Evolutionary conservation across 2,888 invertebrate species (phyloP).

Genomic region (Cepaea hortensis): DNA sequence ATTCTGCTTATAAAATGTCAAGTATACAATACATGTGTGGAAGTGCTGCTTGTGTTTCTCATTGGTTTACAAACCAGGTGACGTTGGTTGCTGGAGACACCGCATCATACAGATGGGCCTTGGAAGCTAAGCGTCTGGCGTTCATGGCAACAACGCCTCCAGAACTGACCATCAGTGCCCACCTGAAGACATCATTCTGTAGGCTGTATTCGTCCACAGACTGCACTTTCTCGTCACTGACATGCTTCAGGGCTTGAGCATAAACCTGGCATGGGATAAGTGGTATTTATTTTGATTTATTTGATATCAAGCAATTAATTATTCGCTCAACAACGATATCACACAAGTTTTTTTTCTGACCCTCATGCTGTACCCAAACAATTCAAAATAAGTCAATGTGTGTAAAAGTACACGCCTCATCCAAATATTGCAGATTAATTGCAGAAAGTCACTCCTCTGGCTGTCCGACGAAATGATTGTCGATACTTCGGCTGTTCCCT

Average conservation of each 20-base stretch:
- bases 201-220: slow-evolving; percentile 47
- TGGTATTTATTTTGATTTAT: not conserved
- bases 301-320: not conserved
- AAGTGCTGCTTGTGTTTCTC: not conserved
- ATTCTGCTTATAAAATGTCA: too few species aligned
- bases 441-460: too few species aligned
- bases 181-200: slow-evolving; percentile 46
- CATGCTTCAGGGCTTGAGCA: slow-evolving; percentile 49
- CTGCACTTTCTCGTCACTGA: slow-evolving; percentile 42
- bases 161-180: slow-evolving; percentile 51
- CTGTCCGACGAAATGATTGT: too few species aligned
- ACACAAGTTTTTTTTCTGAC: too few species aligned
- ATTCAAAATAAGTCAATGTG: too few species aligned
- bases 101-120: slow-evolving; percentile 43
- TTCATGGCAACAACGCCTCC: slow-evolving; percentile 49
- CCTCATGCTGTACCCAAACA: too few species aligned
- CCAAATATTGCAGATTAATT: too few species aligned
- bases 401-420: too few species aligned
- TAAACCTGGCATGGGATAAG: slow-evolving; percentile 25
- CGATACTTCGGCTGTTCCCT: too few species aligned
- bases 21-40: too few species aligned
- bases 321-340: too few species aligned
- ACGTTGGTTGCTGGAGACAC: slow-evolving; percentile 51
- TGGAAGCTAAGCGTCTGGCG: slow-evolving; percentile 36
- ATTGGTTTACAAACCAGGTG: slow-evolving; percentile 48